These are phyloP conservation scores for Augiades crinisus DNA, from an alignment of 2,888 invertebrate genomes.

Conservation along the genomic window DNA sequence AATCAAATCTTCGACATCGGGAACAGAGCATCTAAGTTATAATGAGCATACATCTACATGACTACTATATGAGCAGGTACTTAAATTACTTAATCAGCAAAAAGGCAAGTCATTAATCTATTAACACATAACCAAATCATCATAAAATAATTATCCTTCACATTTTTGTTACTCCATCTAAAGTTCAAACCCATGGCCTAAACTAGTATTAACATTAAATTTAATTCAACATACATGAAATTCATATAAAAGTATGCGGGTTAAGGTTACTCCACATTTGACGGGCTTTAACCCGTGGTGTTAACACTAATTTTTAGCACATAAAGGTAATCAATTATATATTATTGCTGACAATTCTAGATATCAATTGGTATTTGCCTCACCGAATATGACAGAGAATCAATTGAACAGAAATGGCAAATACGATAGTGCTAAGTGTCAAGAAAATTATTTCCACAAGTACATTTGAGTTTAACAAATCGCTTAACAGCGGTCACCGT, in stretches of 20 bases:
- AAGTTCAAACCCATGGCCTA: slow-evolving; percentile 11
- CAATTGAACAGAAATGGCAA: neutral
- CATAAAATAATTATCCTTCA: slow-evolving; percentile 15
- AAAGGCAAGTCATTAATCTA: too few relatives aligned
- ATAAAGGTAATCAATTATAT: slow-evolving; percentile 14
- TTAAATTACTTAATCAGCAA: too few relatives aligned
- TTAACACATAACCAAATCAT: neutral
- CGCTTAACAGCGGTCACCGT: too few relatives aligned
- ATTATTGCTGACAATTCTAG: slow-evolving; percentile 3
- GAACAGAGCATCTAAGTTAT: too few relatives aligned
- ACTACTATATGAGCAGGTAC: too few relatives aligned
- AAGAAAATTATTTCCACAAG: too few relatives aligned
- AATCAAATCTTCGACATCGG: too few relatives aligned
- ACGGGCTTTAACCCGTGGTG: neutral
- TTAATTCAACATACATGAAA: slow-evolving; percentile 15
- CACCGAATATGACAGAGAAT: neutral
- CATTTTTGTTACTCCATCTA: slow-evolving; percentile 4
- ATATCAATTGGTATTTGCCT: slow-evolving; percentile 3
- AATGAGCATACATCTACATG: too few relatives aligned
- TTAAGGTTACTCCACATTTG: slow-evolving; percentile 21
- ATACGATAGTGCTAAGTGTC: too few relatives aligned
- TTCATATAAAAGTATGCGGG: slow-evolving; percentile 13
- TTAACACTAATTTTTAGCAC: slow-evolving; percentile 5
- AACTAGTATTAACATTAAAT: slow-evolving; percentile 8
- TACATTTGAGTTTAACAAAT: too few relatives aligned